Percentiles rank a stretch among this genome's conserved stretches.
Conservation (phyloP, 2,113 vertebrate genomes). For the Pluvialis apricaria region DNA sequence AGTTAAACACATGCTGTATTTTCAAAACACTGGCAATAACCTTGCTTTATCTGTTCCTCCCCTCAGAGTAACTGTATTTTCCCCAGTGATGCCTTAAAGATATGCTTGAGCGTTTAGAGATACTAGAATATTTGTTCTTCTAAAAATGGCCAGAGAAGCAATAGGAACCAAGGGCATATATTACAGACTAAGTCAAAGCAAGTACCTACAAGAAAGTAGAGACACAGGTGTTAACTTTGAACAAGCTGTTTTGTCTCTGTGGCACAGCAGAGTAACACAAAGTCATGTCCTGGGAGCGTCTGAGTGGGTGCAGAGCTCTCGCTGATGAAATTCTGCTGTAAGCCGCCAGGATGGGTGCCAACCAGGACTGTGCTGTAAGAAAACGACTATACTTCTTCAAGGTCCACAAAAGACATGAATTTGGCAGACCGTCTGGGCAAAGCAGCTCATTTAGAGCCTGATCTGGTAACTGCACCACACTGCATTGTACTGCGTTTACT, state of each 20-base stretch:
- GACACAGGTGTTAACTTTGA: background rate
- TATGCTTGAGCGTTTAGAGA: background rate
- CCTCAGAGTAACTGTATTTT: background rate
- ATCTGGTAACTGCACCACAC: accelerated
- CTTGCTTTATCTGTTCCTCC: background rate
- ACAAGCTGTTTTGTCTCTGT: background rate
- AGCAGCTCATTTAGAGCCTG: background rate
- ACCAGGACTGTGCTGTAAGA: background rate
- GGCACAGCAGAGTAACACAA: background rate
- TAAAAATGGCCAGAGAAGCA: background rate
- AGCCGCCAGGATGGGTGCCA: background rate
- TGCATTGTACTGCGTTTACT: background rate
- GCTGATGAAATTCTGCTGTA: background rate
- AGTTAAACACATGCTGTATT: background rate
- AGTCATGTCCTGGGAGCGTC: background rate
- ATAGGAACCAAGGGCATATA: background rate
- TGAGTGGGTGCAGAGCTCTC: background rate
- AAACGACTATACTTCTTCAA: background rate
- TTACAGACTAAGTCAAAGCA: background rate
- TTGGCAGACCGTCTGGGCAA: background rate
- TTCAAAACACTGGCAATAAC: background rate
- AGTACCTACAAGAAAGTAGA: background rate
- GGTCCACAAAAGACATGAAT: background rate
- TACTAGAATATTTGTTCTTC: background rate
- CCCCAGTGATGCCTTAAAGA: background rate